Evolutionary conservation across 2,888 invertebrate species (phyloP).

Genomic region (Arenicola marina): DNA sequence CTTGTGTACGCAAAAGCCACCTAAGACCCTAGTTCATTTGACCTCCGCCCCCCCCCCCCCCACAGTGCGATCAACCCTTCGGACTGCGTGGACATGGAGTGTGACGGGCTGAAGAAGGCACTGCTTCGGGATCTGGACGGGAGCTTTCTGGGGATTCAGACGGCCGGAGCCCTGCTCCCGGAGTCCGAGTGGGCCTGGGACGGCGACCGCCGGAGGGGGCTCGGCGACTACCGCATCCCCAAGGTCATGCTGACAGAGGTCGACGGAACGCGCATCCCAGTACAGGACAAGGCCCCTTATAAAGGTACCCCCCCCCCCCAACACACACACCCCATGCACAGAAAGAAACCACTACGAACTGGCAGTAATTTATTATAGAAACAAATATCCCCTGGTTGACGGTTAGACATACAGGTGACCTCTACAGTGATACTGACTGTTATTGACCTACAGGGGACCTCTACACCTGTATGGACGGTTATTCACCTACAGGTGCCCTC

Average conservation of each 20-base stretch:
- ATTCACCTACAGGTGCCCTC: too few relatives aligned
- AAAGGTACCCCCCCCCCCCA: too few relatives aligned
- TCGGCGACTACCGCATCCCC: conserved; percentile 58
- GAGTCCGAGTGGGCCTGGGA: conserved; percentile 54
- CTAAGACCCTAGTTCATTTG: background rate
- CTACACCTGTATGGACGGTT: too few relatives aligned
- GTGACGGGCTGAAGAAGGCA: conserved; percentile 55
- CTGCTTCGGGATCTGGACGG: conserved; percentile 52
- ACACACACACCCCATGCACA: too few relatives aligned
- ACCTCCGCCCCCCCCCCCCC: too few relatives aligned
- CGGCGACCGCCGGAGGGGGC: conserved; percentile 42
- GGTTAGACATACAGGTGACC: too few relatives aligned
- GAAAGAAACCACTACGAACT: too few relatives aligned
- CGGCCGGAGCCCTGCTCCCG: conserved; percentile 40
- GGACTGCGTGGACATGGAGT: conserved; percentile 60
- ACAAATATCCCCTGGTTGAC: too few relatives aligned
- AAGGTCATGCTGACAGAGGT: conserved; percentile 42
- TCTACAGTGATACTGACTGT: too few relatives aligned
- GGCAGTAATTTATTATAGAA: too few relatives aligned
- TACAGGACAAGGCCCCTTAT: conserved; percentile 38
- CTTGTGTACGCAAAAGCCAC: too few relatives aligned
- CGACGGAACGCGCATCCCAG: conserved; percentile 37
- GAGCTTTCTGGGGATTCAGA: conserved; percentile 38
- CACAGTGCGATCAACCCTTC: conserved; percentile 44
- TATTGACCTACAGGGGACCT: too few relatives aligned